Percentiles rank a stretch among this genome's conserved stretches.
Evolutionary conservation across 2,113 vertebrate genomes (phyloP).

Genomic region (Pongo abelii): DNA sequence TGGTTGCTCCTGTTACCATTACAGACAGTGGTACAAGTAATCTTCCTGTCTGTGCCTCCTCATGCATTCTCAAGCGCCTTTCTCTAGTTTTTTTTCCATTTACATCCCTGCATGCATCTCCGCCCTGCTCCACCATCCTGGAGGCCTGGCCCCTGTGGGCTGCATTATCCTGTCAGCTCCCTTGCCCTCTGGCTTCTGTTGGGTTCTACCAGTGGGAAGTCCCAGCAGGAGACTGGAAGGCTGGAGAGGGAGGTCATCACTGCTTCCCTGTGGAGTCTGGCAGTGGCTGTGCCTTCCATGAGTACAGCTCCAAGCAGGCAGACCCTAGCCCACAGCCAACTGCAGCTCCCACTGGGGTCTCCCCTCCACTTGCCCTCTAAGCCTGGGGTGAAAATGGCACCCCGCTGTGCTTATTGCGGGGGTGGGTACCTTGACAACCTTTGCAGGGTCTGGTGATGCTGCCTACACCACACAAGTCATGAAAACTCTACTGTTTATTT

Average conservation of each 20-base stretch:
- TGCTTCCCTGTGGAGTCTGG: not conserved
- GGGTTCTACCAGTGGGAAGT: not conserved
- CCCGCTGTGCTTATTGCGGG: not conserved
- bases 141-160: not conserved
- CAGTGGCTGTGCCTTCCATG: not conserved
- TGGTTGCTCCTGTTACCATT: not conserved
- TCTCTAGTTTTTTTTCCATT: not conserved
- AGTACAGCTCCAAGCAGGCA: not conserved
- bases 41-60: fast-evolving
- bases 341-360: not conserved
- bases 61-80: fast-evolving
- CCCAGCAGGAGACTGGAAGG: not conserved
- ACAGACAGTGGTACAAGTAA: too few relatives aligned
- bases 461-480: not conserved
- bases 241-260: too few relatives aligned
- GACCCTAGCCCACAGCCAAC: not conserved
- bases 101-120: not conserved
- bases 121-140: not conserved
- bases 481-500: not conserved
- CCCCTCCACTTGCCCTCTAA: too few relatives aligned
- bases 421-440: not conserved
- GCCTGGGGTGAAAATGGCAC: not conserved
- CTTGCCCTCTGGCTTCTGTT: not conserved
- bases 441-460: not conserved
- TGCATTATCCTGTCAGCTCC: not conserved